Conservation (phyloP, 2,888 invertebrate species). For the Tiliacea citrago region DNA sequence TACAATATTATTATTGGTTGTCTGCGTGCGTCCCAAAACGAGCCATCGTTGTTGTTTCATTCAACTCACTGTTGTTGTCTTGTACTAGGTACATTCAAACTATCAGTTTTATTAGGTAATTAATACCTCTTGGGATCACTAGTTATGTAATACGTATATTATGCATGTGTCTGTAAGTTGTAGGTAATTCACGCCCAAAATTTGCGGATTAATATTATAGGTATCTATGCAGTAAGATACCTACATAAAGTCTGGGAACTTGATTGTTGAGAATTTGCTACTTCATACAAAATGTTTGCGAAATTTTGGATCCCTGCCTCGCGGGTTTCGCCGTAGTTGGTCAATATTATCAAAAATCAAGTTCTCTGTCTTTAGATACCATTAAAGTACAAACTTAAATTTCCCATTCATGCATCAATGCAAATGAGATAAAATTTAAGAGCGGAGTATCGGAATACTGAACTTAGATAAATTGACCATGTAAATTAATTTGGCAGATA, state of each 20-base stretch:
- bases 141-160: constrained; percentile 28
- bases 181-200: constrained; percentile 15
- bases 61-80: background rate
- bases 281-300: background rate
- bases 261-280: constrained; percentile 5
- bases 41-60: background rate
- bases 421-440: constrained; percentile 6
- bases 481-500: background rate
- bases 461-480: constrained; percentile 4
- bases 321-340: background rate
- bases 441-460: background rate
- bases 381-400: constrained; percentile 46
- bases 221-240: constrained; percentile 17
- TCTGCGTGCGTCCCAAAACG: background rate
- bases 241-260: background rate
- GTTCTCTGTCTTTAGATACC: constrained; percentile 5
- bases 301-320: background rate
- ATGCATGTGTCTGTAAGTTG: constrained; percentile 21
- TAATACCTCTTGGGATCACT: constrained; percentile 48
- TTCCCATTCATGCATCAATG: constrained; percentile 11
- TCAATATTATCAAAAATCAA: background rate
- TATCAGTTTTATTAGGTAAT: constrained; percentile 2
- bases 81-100: background rate
- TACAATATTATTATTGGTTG: background rate
- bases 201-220: background rate